Conservation (phyloP, 2,797 vertebrate species). For the Heterohyrax brucei region DNA sequence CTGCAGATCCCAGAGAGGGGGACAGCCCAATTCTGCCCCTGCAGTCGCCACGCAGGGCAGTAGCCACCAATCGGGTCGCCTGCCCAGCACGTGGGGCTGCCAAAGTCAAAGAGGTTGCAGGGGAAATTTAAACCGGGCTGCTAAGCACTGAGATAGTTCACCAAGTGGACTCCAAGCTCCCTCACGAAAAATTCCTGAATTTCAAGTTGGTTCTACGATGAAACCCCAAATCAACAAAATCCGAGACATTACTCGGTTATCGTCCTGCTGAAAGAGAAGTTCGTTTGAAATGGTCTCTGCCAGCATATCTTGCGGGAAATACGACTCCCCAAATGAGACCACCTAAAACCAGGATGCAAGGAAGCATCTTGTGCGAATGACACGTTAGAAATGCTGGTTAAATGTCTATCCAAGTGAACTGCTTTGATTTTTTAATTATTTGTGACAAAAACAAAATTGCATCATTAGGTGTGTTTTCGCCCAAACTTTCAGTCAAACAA, state of each 20-base stretch:
- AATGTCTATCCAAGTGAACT: neutral
- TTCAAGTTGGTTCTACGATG: slow-evolving; percentile 56
- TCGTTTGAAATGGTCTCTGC: slow-evolving; percentile 78
- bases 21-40: slow-evolving; percentile 59
- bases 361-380: neutral
- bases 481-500: slow-evolving; percentile 68
- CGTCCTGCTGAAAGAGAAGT: slow-evolving; percentile 68
- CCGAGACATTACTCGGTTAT: neutral
- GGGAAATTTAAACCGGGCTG: slow-evolving; percentile 28
- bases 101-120: slow-evolving; percentile 64
- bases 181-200: slow-evolving; percentile 51
- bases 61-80: neutral
- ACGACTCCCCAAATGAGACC: slow-evolving; percentile 19
- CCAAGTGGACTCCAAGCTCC: slow-evolving; percentile 41
- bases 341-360: neutral
- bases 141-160: slow-evolving; percentile 45
- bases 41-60: neutral
- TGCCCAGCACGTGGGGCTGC: slow-evolving; percentile 72
- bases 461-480: neutral
- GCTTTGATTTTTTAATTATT: slow-evolving; percentile 10
- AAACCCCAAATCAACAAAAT: slow-evolving; percentile 79
- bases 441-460: slow-evolving; percentile 35
- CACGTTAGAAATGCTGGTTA: neutral
- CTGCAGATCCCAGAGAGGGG: neutral
- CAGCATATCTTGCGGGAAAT: slow-evolving; percentile 5